A percentile compares a stretch with the other conserved stretches of the same genome.
Evolutionary conservation across 2,797 vertebrate genomes (phyloP).

Genomic region (Babyrousa celebensis): DNA sequence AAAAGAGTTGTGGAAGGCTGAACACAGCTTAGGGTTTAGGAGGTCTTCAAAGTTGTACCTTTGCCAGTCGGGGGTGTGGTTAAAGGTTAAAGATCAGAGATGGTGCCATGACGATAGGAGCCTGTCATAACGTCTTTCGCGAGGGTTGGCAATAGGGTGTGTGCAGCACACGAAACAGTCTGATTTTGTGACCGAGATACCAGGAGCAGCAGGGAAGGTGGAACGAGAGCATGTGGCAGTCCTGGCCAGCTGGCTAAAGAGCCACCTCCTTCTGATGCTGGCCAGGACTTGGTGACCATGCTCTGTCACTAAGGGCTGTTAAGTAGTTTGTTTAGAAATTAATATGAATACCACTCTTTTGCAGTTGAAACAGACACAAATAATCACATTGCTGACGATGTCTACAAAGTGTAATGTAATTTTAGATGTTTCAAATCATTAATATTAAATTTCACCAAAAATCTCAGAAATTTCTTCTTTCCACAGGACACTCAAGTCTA

Average conservation of each 20-base stretch:
- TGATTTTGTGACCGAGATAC: not conserved
- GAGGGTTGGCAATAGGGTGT: too few species aligned
- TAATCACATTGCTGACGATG: not conserved
- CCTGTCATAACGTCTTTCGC: not conserved
- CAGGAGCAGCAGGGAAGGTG: not conserved
- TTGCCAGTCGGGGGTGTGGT: not conserved
- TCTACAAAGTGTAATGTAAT: not conserved
- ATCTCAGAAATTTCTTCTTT: not conserved
- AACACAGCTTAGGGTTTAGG: not conserved
- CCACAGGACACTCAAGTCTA: not conserved
- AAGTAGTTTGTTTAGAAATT: not conserved
- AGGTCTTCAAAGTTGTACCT: not conserved
- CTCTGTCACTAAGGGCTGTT: not conserved
- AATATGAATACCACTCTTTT: not conserved
- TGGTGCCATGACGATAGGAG: accelerated
- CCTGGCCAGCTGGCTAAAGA: not conserved
- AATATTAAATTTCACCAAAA: constrained; percentile 31
- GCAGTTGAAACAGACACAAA: not conserved
- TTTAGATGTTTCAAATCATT: not conserved
- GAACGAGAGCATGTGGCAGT: not conserved
- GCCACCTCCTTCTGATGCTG: not conserved
- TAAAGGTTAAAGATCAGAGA: not conserved
- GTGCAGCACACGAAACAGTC: not conserved
- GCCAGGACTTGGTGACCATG: not conserved
- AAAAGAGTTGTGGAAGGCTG: not conserved